Conservation (phyloP, 2,797 vertebrate genomes). For the Fistularia tabacaria region DNA sequence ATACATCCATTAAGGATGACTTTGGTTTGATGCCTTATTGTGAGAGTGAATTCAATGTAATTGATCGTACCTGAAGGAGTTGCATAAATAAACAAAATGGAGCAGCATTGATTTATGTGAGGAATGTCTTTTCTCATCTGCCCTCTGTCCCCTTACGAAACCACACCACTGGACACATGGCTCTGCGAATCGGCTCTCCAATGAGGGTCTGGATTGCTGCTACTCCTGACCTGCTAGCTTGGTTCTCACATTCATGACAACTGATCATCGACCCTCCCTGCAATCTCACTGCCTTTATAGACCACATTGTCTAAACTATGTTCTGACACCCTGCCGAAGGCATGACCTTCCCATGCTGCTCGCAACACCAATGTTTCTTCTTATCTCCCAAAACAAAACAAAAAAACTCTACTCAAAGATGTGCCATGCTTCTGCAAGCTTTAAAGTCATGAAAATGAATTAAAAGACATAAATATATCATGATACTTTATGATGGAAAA, state of each 20-base stretch:
- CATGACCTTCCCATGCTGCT: slow-evolving; percentile 29
- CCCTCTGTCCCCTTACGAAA: no score
- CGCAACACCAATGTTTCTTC: slow-evolving; percentile 2
- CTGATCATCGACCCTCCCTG: slow-evolving; percentile 25
- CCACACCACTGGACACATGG: no score
- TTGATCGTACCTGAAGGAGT: no score
- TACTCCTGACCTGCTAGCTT: slow-evolving; percentile 15
- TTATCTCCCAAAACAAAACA: slow-evolving; percentile 11
- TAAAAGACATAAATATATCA: not conserved
- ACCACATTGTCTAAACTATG: slow-evolving; percentile 19
- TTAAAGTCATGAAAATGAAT: not conserved
- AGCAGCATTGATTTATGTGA: no score
- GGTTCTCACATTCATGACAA: slow-evolving; percentile 25
- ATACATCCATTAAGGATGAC: no score
- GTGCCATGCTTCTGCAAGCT: not conserved
- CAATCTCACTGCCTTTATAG: slow-evolving; percentile 29
- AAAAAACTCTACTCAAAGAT: slow-evolving; percentile 13
- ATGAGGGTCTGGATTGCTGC: slow-evolving; percentile 1
- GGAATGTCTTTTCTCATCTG: no score
- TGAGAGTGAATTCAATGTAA: no score
- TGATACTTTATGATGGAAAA: no score
- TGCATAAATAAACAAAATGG: no score
- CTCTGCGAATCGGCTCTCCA: slow-evolving; percentile 7
- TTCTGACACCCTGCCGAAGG: slow-evolving; percentile 18
- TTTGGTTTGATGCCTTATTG: no score